Evolutionary conservation across 2,888 invertebrate species (phyloP).

Genomic region (Aleiodes testaceus): DNA sequence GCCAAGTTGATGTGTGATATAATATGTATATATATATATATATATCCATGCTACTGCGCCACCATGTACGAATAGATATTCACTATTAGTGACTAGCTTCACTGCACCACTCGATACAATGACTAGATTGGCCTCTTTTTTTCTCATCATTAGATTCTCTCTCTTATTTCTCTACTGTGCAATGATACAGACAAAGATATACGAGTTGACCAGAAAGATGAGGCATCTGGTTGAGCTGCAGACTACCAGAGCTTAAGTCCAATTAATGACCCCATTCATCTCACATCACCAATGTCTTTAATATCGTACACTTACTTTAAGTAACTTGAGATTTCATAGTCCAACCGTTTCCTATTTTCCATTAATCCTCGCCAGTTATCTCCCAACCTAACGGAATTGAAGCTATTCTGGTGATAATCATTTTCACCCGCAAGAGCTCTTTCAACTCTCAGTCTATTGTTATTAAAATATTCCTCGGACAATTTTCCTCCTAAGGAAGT

Average conservation of each 20-base stretch:
- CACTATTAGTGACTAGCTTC: constrained; percentile 15
- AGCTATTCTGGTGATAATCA: too few relatives aligned
- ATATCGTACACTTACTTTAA: neutral
- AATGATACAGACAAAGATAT: constrained; percentile 33
- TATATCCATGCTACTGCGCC: neutral
- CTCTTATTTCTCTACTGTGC: neutral
- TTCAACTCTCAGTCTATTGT: too few relatives aligned
- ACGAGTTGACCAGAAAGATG: constrained; percentile 34
- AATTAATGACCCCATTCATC: constrained; percentile 26
- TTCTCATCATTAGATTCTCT: neutral
- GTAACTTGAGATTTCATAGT: constrained; percentile 32
- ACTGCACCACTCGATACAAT: constrained; percentile 27
- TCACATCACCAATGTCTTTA: neutral
- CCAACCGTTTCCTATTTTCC: constrained; percentile 9
- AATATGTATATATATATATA: constrained; percentile 10
- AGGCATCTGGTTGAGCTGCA: constrained; percentile 21
- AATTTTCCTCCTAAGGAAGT: too few relatives aligned
- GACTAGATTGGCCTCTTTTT: constrained; percentile 19
- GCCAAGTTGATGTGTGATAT: constrained; percentile 27
- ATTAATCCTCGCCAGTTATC: neutral
- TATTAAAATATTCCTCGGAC: too few relatives aligned
- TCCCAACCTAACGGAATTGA: too few relatives aligned
- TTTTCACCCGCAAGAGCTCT: too few relatives aligned
- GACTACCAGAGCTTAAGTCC: constrained; percentile 31
- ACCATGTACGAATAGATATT: constrained; percentile 11